Conservation (phyloP, 2,888 invertebrate species). For the Harpagoxenus sublaevis region DNA sequence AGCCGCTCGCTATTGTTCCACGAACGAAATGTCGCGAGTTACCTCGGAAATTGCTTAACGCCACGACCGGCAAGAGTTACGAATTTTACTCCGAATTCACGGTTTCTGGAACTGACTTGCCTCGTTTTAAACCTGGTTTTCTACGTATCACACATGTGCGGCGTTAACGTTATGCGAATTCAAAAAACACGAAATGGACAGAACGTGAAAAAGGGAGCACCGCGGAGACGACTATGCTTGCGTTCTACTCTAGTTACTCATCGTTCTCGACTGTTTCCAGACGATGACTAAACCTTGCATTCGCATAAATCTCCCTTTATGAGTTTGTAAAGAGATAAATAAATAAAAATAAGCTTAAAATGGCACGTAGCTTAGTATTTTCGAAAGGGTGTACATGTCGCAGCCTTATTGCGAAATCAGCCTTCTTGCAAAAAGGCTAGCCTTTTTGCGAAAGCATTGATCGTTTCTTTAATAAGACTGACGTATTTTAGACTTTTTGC, state of each 20-base stretch:
- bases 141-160: background rate
- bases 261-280: conserved; percentile 31
- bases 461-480: too few species aligned
- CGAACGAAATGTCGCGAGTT: conserved; percentile 63
- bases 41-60: conserved; percentile 73
- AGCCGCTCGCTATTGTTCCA: conserved; percentile 35
- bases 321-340: background rate
- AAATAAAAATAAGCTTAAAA: conserved; percentile 1
- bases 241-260: conserved; percentile 34
- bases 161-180: conserved; percentile 12
- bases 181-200: background rate
- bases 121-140: conserved; percentile 19
- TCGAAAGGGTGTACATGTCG: background rate
- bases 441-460: too few species aligned
- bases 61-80: conserved; percentile 30
- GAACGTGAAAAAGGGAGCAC: conserved; percentile 1
- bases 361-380: background rate
- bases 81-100: conserved; percentile 56
- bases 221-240: background rate
- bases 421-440: too few species aligned
- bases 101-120: background rate
- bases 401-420: too few species aligned
- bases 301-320: background rate
- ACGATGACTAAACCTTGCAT: background rate
- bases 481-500: too few species aligned